Base-by-base conservation (phyloP, 2,888 invertebrate species). In the Azorinus chamasolen region DNA sequence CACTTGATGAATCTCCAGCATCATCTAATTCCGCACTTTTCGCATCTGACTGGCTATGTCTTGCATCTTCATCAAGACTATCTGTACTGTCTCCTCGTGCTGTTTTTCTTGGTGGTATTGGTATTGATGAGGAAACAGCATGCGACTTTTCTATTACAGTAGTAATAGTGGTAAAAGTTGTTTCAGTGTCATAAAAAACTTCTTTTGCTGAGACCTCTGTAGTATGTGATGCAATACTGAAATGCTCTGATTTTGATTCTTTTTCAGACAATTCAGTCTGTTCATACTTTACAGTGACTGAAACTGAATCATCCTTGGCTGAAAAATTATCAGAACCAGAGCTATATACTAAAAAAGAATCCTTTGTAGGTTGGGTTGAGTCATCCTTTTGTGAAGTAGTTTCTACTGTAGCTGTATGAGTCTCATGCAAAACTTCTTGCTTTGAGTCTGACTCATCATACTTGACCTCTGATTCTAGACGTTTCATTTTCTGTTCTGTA, bases 1-100 rank as follows among this genome's bases (percentile, higher is more conserved):
- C 89, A 87, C 91, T 92, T 1, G 92, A 92, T 8, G 91, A 88
- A 61, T 93, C 93, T 16, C 88, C 91, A 22, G 80, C 69, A 76
- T 90, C 89, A 73, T 91, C 90, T 54, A 78, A 69, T 46, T 83
- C 83, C 12, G 66, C 46, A 57, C 75, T 72, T 53, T 57, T 78
- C 0, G 54, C 32, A n/a, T 58, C 54, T 5, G 32, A 14, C 2
- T n/a, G 18, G 4, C 14, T 50, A 45, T 39, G 14, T 6, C 16
- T 6, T 43, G 25, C 51, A 5, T 59, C 61, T 22, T 70, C 73
- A 14, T 57, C 45, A 1, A 39, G 32, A 37, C 72, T 72, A 18
- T 72, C 72, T 22, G 27, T 48, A 69, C 63, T 78, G 12, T 68
- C 63, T 45, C 53, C 18, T 25, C 51, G 39, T n/a, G 27, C 22